Percentiles rank a stretch among this genome's conserved stretches.
phyloP scores from a whole-genome alignment of 2,888 invertebrate species.

The Iselma pallidipennis region DNA sequence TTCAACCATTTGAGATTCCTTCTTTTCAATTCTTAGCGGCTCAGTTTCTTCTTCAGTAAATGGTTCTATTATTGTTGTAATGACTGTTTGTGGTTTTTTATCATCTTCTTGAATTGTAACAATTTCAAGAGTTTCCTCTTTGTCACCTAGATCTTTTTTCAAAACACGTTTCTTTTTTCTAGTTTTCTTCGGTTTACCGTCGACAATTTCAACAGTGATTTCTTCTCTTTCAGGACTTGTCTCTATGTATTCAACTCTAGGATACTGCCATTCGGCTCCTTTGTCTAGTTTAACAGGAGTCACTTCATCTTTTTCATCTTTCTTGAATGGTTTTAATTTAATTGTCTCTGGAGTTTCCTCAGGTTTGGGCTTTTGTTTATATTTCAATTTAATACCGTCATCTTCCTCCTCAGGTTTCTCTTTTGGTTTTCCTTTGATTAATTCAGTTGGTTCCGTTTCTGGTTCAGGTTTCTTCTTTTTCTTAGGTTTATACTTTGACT shows the following conservation, averaged over 20 bases:
- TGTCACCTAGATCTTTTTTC: constrained; percentile 50
- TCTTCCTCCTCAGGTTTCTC: constrained; percentile 48
- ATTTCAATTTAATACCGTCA: constrained; percentile 51
- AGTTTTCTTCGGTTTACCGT: constrained; percentile 40
- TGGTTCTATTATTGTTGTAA: constrained; percentile 15
- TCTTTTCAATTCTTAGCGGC: constrained; percentile 8
- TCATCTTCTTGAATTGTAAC: constrained; percentile 28
- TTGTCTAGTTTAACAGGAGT: constrained; percentile 26
- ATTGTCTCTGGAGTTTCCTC: constrained; percentile 38
- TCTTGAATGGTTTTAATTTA: constrained; percentile 35
- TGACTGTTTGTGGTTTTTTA: constrained; percentile 31
- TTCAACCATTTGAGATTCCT: constrained; percentile 16
- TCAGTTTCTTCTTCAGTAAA: constrained; percentile 12
- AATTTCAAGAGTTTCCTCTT: constrained; percentile 30
- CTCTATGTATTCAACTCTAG: constrained; percentile 34
- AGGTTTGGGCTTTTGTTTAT: constrained; percentile 42
- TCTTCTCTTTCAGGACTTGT: constrained; percentile 40
- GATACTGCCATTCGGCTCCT: constrained; percentile 11
- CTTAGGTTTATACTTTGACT: constrained; percentile 42
- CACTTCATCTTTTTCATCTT: constrained; percentile 48
- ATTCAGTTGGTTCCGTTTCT: constrained; percentile 31
- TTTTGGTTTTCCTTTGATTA: constrained; percentile 41
- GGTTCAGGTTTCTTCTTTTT: constrained; percentile 31
- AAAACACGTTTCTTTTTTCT: constrained; percentile 49
- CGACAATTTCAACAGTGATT: constrained; percentile 31